These are phyloP conservation scores for Labeo catla DNA, from an alignment of 2,113 vertebrate genomes.

Conservation along the genomic window DNA sequence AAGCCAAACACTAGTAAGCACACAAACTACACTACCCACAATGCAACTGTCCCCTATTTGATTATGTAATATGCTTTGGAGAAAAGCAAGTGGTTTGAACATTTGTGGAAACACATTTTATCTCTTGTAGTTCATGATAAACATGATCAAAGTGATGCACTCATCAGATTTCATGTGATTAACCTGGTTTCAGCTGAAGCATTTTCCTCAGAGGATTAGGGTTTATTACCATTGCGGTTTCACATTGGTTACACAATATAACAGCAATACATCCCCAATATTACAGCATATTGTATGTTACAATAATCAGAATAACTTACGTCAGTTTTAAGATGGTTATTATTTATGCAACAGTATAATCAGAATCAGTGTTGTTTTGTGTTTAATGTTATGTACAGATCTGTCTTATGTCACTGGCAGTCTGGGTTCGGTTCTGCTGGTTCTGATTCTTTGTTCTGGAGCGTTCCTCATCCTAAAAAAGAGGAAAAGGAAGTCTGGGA, in stretches of 20 bases:
- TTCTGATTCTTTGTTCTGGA: too few species aligned
- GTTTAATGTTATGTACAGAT: background rate
- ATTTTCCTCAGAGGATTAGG: background rate
- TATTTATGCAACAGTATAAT: background rate
- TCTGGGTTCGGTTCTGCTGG: conserved; percentile 15
- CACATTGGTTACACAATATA: background rate
- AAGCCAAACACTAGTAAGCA: background rate
- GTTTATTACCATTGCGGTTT: background rate
- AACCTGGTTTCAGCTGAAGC: too few species aligned
- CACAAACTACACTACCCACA: background rate
- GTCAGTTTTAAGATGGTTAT: background rate
- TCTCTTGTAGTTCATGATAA: background rate
- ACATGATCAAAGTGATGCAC: background rate
- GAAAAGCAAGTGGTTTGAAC: too few species aligned
- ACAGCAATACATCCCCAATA: background rate
- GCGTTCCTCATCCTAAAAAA: background rate
- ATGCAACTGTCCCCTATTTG: background rate
- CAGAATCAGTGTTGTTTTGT: background rate
- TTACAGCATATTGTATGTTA: too few species aligned
- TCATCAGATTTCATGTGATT: background rate
- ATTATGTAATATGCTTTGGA: background rate
- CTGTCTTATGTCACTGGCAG: background rate
- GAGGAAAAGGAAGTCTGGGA: background rate
- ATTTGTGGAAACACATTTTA: background rate
- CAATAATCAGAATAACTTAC: too few species aligned